A percentile compares a stretch with the other conserved stretches of the same genome.
These are phyloP conservation scores for Mustelus asterias DNA, from an alignment of 2,113 vertebrate species.

Conservation along the genomic window DNA sequence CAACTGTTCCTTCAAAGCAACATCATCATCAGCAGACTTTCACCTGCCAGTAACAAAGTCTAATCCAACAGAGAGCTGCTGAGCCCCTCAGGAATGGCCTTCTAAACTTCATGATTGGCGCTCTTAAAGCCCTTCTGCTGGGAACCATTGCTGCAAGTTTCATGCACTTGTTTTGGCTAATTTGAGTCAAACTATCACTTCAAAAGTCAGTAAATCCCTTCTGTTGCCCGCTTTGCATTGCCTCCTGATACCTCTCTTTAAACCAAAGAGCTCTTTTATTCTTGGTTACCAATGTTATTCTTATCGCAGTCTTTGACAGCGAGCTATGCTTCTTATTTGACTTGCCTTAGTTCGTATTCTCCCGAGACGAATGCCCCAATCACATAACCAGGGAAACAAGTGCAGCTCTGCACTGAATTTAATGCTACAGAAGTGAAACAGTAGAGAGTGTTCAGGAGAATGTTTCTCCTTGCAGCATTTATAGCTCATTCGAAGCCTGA, in stretches of 20 bases:
- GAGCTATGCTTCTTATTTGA: not conserved
- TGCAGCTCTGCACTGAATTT: not conserved
- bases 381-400: not conserved
- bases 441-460: not conserved
- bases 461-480: not conserved
- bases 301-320: not conserved
- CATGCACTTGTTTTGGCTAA: not conserved
- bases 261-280: not conserved
- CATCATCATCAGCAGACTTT: conserved; percentile 13
- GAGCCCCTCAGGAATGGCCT: not conserved
- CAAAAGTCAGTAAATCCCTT: not conserved
- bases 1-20: conserved; percentile 16
- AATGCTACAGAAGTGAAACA: not conserved
- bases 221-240: not conserved
- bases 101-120: not conserved
- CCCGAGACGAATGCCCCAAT: not conserved
- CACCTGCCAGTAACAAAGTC: not conserved
- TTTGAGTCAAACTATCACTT: conserved; percentile 26
- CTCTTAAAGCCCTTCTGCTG: not conserved
- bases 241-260: not conserved
- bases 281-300: not conserved
- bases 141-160: not conserved
- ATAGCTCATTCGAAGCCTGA: not conserved
- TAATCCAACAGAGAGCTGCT: conserved; percentile 7
- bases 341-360: not conserved